phyloP scores from a whole-genome alignment of 1,140 invertebrate species.

The Drosophila truncata region DNA sequence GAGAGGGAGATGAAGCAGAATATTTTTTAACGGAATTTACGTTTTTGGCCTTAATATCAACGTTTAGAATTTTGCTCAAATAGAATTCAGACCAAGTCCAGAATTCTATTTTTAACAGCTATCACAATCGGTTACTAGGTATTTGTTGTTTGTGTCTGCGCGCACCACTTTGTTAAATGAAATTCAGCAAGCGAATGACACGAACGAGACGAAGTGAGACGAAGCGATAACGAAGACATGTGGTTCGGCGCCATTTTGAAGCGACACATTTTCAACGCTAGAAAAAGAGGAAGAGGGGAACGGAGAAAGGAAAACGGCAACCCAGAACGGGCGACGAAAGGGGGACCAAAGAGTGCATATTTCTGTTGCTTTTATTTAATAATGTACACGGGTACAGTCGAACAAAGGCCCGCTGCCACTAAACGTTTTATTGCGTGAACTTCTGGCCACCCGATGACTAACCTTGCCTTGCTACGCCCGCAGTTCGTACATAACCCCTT shows the following conservation, averaged over 20 bases:
- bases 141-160: slow-evolving; percentile 64
- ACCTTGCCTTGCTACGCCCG: slow-evolving; percentile 20
- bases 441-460: slow-evolving; percentile 32
- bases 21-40: slow-evolving; percentile 46
- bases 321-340: slow-evolving; percentile 1
- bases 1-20: slow-evolving; percentile 28
- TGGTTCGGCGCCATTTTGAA: slow-evolving; percentile 80
- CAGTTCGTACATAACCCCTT: slow-evolving; percentile 49
- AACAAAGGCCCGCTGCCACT: slow-evolving; percentile 27
- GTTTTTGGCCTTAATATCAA: slow-evolving; percentile 55
- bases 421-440: slow-evolving; percentile 18
- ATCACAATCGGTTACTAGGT: slow-evolving; percentile 77
- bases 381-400: slow-evolving; percentile 60
- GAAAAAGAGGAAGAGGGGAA: slow-evolving; percentile 1
- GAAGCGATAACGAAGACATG: slow-evolving; percentile 74
- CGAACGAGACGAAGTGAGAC: slow-evolving; percentile 53
- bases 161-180: slow-evolving; percentile 79
- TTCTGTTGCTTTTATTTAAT: slow-evolving; percentile 60
- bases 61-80: slow-evolving; percentile 65
- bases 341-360: slow-evolving; percentile 42
- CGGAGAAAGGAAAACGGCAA: background rate
- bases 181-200: slow-evolving; percentile 78
- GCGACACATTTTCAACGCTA: slow-evolving; percentile 57
- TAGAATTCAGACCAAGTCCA: slow-evolving; percentile 59
- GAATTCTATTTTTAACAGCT: slow-evolving; percentile 77